Evolutionary conservation across 2,113 vertebrate genomes (phyloP).

Genomic region (Brachypodius melanocephalos): DNA sequence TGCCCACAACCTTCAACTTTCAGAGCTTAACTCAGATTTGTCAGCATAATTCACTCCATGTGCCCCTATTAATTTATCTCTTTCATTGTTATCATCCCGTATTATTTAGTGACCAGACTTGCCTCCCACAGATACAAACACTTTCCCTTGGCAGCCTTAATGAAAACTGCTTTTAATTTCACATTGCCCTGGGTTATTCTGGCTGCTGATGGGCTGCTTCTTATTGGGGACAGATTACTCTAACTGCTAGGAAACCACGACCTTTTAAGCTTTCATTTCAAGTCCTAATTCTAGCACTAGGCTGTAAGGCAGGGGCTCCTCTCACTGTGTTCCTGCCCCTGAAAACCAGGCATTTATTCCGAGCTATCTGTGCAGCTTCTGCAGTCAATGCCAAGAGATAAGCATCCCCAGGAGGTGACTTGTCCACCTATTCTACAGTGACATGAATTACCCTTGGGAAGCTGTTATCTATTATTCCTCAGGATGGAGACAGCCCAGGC

Average conservation of each 20-base stretch:
- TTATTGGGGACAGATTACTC: not conserved
- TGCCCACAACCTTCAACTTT: not conserved
- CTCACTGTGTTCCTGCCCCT: not conserved
- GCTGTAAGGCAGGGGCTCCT: not conserved
- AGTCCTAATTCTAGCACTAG: not conserved
- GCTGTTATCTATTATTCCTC: constrained; percentile 17
- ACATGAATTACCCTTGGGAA: constrained; percentile 28
- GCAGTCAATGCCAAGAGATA: constrained; percentile 1
- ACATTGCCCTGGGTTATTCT: not conserved
- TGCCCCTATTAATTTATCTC: not conserved
- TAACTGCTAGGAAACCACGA: not conserved
- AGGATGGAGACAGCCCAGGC: not conserved
- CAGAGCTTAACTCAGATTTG: not conserved
- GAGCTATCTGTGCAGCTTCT: not conserved
- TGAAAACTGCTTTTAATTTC: constrained; percentile 27
- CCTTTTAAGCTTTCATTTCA: not conserved
- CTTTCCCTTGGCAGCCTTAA: not conserved
- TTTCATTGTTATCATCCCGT: not conserved
- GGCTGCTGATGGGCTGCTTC: not conserved
- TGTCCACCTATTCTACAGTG: constrained; percentile 11
- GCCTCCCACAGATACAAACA: not conserved
- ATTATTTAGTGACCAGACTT: not conserved
- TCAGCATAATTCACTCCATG: not conserved
- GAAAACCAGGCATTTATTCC: not conserved
- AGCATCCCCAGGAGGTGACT: constrained; percentile 8